A percentile compares a stretch with the other conserved stretches of the same genome.
Evolutionary conservation across 2,113 vertebrate species (phyloP).

Genomic region (Eudyptes chrysolophus): DNA sequence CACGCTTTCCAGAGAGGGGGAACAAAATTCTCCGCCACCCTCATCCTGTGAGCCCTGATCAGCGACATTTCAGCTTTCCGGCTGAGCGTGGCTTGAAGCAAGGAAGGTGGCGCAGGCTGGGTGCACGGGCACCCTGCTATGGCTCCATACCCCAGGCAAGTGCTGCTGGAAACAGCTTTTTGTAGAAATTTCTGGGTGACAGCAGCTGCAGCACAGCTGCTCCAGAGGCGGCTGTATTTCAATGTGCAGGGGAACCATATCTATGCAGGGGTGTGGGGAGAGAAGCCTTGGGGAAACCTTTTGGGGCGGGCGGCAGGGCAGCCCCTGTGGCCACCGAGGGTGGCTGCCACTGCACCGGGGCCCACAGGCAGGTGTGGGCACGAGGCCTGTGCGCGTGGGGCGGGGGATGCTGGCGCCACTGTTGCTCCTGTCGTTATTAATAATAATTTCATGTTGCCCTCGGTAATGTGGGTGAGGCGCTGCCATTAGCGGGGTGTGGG

Average conservation of each 20-base stretch:
- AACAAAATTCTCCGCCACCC: background rate
- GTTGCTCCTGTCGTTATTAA: background rate
- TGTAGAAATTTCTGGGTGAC: background rate
- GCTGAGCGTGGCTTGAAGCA: background rate
- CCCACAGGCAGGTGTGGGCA: background rate
- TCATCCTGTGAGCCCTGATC: background rate
- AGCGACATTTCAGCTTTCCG: background rate
- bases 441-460: background rate
- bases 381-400: fast-evolving
- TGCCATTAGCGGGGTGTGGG: background rate
- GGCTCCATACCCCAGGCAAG: background rate
- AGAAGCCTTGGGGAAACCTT: background rate
- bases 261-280: background rate
- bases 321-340: background rate
- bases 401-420: fast-evolving
- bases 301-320: fast-evolving
- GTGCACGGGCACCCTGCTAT: background rate
- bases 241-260: background rate
- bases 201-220: background rate
- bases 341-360: fast-evolving
- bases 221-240: background rate
- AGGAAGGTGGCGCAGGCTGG: background rate
- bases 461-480: background rate
- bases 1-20: fast-evolving
- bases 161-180: background rate